Base-by-base conservation (phyloP, 2,113 vertebrate species). In the Equus quagga region DNA sequence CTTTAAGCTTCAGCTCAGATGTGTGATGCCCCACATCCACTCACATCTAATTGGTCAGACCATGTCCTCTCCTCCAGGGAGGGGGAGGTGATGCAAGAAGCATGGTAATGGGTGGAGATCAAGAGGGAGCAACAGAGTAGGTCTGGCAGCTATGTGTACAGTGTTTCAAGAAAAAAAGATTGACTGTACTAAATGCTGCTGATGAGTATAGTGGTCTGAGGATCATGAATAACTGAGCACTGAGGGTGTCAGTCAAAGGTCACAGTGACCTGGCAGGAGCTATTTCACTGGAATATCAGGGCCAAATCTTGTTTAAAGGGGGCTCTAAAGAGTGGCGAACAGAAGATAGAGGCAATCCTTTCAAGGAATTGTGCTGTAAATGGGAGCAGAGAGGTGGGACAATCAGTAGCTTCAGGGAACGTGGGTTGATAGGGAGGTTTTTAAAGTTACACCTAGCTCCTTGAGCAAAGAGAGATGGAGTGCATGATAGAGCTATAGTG, bases 191-290 rank as follows among this genome's bases (percentile, higher is more conserved):
- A 26, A 73, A 3, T 13, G 7, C 2, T 54, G 67, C 2, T 0
- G 2, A 0, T 6, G 36, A 21, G 11, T 8, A 11, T 36, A 12
- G 6, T 5, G 3, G 31, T 4, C 5, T 19, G 13, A n/a, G 23
- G 28, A 26, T 65, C 0, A 0, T 3, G 31, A 64, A 1, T 36
- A n/a, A 36, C 26, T n/a, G 33, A 33, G 4, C 14, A 1, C 19
- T 4, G 3, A 10, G 14, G 1, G 6, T 14, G 2, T 44, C 2
- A 23, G 26, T 24, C 49, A 60, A 18, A 83, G 78, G 69, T 76
- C 28, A 17, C 0, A 2, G 18, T 60, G 83, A 81, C 46, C 31
- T 58, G 8, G 2, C 44, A 36, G 24, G 44, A 73, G 26, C 26
- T 33, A 6, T 13, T 44, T 11, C 17, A 46, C 2, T 12, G 17